phyloP scores from a whole-genome alignment of 2,797 vertebrate species.

The Triplophysa bombifrons region DNA sequence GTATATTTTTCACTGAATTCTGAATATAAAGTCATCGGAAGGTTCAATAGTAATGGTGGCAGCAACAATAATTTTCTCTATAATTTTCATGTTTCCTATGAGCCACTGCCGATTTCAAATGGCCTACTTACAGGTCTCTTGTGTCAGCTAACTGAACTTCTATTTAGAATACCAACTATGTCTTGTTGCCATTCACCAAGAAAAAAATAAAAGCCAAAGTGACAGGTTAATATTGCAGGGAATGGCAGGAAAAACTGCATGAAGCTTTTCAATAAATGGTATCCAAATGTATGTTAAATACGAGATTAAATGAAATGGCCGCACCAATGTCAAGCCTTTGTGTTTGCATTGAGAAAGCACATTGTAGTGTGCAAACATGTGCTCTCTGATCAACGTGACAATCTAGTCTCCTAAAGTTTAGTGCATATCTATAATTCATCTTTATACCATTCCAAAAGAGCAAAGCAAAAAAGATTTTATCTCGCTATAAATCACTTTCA shows the following conservation, averaged over 20 bases:
- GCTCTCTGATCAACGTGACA: conserved; percentile 2
- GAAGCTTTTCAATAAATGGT: not conserved
- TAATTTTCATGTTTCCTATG: not conserved
- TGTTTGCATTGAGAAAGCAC: not conserved
- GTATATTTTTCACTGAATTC: not conserved
- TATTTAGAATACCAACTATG: not conserved
- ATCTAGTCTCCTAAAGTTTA: not conserved
- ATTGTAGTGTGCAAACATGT: not conserved
- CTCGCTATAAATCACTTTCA: conserved; percentile 22
- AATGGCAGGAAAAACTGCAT: not conserved
- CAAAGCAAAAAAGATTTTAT: conserved; percentile 3
- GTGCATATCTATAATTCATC: conserved; percentile 12
- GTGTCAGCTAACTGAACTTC: not conserved
- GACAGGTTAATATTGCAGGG: not conserved
- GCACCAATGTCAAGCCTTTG: not conserved
- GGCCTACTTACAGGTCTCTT: not conserved
- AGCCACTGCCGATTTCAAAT: not conserved
- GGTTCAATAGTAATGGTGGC: not conserved
- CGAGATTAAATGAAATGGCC: not conserved
- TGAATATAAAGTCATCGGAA: not conserved
- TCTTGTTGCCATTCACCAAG: not conserved
- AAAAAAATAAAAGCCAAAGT: not conserved
- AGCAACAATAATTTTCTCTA: not conserved
- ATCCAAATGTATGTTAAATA: not conserved
- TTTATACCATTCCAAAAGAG: not conserved